phyloP scores from a whole-genome alignment of 2,113 vertebrate genomes.

The Dolichotis patagonum region DNA sequence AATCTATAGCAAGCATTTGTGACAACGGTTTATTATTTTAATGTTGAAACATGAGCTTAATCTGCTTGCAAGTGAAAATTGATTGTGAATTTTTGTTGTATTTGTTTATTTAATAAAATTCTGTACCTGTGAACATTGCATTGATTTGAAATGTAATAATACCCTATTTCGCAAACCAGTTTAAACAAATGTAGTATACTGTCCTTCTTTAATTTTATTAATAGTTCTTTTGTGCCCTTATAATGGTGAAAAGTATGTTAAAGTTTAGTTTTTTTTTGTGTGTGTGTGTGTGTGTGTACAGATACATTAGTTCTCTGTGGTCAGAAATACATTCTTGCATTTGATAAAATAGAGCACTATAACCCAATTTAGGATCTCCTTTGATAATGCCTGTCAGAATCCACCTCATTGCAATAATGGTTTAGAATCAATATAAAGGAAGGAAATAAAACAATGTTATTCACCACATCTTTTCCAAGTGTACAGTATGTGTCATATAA shows the following conservation, averaged over 20 bases:
- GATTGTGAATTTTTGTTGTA: background rate
- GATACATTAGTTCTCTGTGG: background rate
- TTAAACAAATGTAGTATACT: background rate
- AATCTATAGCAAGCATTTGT: slow-evolving; percentile 6
- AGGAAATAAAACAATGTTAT: slow-evolving; percentile 31
- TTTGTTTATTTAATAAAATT: slow-evolving; percentile 27
- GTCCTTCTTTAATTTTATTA: background rate
- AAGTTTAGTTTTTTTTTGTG: background rate
- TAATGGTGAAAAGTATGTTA: background rate
- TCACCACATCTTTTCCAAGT: slow-evolving; percentile 3
- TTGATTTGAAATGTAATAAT: background rate
- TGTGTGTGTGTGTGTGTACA: background rate
- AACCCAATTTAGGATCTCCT: slow-evolving; percentile 21
- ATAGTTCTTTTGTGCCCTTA: background rate
- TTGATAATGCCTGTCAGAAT: background rate
- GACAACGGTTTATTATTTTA: slow-evolving; percentile 47
- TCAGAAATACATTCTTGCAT: slow-evolving; percentile 17
- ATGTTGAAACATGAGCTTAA: slow-evolving; percentile 51
- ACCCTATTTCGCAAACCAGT: slow-evolving; percentile 11
- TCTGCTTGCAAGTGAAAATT: slow-evolving; percentile 21
- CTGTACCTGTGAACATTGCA: background rate
- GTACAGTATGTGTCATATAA: background rate
- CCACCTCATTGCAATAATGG: background rate
- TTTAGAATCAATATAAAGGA: slow-evolving; percentile 47
- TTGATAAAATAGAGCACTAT: slow-evolving; percentile 10